These are phyloP conservation scores for Rhinoptilus africanus DNA, from an alignment of 2,113 vertebrate species.

Conservation along the genomic window DNA sequence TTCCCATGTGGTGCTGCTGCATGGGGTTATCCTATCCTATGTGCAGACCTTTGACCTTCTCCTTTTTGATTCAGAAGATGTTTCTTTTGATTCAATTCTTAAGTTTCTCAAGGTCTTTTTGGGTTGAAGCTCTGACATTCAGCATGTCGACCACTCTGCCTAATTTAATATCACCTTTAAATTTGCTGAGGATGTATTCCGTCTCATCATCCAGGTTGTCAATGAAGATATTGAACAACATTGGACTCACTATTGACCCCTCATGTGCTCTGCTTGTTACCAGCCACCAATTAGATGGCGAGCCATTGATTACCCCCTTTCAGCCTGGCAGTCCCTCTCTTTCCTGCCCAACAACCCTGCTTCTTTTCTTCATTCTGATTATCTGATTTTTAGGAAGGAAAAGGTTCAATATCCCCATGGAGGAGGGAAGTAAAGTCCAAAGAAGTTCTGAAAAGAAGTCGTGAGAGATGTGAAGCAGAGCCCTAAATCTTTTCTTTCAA, in stretches of 20 bases:
- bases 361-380: not conserved
- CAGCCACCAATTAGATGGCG: not conserved
- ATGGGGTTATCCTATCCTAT: not conserved
- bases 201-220: not conserved
- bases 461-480: not conserved
- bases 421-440: not conserved
- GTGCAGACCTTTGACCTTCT: not conserved
- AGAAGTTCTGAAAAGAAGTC: not conserved
- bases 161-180: not conserved
- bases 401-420: not conserved
- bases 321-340: not conserved
- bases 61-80: not conserved
- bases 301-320: not conserved
- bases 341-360: not conserved
- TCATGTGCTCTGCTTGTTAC: not conserved
- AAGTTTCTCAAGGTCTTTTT: not conserved
- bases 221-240: not conserved
- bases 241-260: not conserved
- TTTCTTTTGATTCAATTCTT: not conserved
- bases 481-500: not conserved
- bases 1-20: not conserved
- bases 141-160: not conserved
- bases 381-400: not conserved
- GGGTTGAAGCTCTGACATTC: not conserved
- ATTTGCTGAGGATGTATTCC: not conserved